Evolutionary conservation across 2,797 vertebrate genomes (phyloP).

Genomic region (Craterocephalus amniculus): DNA sequence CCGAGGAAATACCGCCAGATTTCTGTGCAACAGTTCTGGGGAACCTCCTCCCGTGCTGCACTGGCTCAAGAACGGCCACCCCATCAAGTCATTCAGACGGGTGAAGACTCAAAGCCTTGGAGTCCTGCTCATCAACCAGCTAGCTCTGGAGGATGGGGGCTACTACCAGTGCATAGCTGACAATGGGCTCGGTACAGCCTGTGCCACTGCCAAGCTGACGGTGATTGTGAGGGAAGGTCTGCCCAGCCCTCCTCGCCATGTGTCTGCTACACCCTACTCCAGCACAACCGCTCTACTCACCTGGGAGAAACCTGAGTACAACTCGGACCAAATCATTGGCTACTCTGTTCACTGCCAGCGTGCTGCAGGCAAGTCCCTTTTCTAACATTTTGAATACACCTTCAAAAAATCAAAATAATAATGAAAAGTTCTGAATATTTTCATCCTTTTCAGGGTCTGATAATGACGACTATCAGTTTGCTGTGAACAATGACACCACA

Average conservation of each 20-base stretch:
- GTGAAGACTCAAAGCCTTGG: conserved; percentile 92
- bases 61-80: conserved; percentile 92
- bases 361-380: conserved; percentile 77
- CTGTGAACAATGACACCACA: conserved; percentile 96
- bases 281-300: conserved; percentile 90
- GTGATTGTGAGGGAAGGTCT: conserved; percentile 95
- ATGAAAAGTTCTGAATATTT: neutral
- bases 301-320: conserved; percentile 93
- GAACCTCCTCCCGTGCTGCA: conserved; percentile 87
- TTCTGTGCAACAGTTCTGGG: conserved; percentile 93
- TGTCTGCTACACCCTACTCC: conserved; percentile 87
- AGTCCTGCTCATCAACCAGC: conserved; percentile 95
- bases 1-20: conserved; percentile 94
- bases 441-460: conserved; percentile 83
- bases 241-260: conserved; percentile 90
- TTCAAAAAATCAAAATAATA: too few species aligned
- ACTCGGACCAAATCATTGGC: conserved; percentile 96
- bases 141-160: conserved; percentile 91
- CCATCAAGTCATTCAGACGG: conserved; percentile 87
- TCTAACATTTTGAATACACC: neutral
- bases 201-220: conserved; percentile 90
- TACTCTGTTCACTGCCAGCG: conserved; percentile 96
- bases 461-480: conserved; percentile 96
- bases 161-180: conserved; percentile 97
- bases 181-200: conserved; percentile 91